Evolutionary conservation across 2,113 vertebrate species (phyloP), one percentile per base, ranked within the genome.

Genomic region (Oplegnathus fasciatus): DNA sequence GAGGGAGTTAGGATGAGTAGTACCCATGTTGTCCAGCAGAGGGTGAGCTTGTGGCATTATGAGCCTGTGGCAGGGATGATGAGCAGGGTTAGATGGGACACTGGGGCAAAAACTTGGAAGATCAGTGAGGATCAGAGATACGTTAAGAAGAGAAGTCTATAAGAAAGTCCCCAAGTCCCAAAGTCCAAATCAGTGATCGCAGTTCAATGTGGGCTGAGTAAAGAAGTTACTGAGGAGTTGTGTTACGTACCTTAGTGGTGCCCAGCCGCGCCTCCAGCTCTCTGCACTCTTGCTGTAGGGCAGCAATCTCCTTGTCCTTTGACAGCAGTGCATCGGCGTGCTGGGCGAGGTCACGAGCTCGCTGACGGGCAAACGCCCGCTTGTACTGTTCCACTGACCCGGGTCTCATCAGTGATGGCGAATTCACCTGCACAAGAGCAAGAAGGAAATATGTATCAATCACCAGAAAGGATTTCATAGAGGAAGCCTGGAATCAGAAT

Each of bases 221-320:
- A 72, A 61, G n/a, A 15, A 7, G 48, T n/a, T 46, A 2, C 3
- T 26, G 55, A 57, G 64, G 42, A 44, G 8, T 9, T 79, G 10
- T 55, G 26, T 79, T 28, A 48, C 22, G 42, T 83, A 99, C 98
- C 97, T 98, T 98, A 22, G 95, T 91, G 75, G 94, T 86, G 5
- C 93, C 93, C 30, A 97, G 94, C 40, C 94, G 96, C 50, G 96
- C 96, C 88, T 99, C 96, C 78, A 99, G 96, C 82, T 97, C 96
- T 80, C 96, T 91, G 90, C 97, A 98, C 82, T 98, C 96, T 79
- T 96, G 95, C 93, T 98, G 97, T 80, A 99, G 91, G 55, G 96
- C 94, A 48, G 97, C 96, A 0, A 99, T 99, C 95, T 99, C 96
- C 90, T 99, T 99, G 93, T 99, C 98, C 90, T 99, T 99, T 0